phyloP scores from a whole-genome alignment of 2,888 invertebrate species.

The Volucella bombylans region DNA sequence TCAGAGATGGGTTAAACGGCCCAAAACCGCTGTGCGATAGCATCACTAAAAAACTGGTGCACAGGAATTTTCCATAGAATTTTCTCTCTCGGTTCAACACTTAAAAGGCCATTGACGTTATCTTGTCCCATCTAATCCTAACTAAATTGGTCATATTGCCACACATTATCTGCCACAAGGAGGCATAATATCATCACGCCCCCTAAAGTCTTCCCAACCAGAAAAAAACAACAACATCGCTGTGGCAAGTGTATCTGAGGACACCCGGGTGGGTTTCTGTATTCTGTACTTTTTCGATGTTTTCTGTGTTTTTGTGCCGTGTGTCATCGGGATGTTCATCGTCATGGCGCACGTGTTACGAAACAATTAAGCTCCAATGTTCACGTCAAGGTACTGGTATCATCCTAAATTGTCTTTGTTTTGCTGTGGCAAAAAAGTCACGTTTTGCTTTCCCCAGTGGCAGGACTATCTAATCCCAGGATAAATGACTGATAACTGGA shows the following conservation, averaged over 20 bases:
- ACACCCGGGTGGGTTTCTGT: not conserved
- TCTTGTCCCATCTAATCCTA: conserved; percentile 64
- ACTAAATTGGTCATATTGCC: conserved; percentile 70
- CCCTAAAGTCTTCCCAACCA: not conserved
- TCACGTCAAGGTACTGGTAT: conserved; percentile 62
- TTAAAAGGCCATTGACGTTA: conserved; percentile 66
- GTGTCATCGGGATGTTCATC: conserved; percentile 34
- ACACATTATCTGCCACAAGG: conserved; percentile 70
- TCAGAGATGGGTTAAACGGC: conserved; percentile 49
- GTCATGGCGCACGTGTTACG: conserved; percentile 70
- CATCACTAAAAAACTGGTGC: conserved; percentile 7
- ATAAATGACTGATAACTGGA: conserved; percentile 73
- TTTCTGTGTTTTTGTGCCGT: conserved; percentile 9
- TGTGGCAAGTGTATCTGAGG: not conserved
- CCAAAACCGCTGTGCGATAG: conserved; percentile 15
- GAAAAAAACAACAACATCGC: not conserved
- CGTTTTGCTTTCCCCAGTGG: conserved; percentile 32
- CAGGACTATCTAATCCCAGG: conserved; percentile 64
- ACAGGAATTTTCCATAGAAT: conserved; percentile 12
- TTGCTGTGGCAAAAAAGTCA: conserved; percentile 69
- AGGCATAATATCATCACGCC: conserved; percentile 57
- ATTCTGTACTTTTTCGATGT: conserved; percentile 27
- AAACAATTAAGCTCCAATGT: conserved; percentile 73
- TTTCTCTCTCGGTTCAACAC: conserved; percentile 38
- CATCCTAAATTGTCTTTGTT: conserved; percentile 72